phyloP scores from a whole-genome alignment of 1,140 invertebrate genomes.

The Drosophila nikananu region DNA sequence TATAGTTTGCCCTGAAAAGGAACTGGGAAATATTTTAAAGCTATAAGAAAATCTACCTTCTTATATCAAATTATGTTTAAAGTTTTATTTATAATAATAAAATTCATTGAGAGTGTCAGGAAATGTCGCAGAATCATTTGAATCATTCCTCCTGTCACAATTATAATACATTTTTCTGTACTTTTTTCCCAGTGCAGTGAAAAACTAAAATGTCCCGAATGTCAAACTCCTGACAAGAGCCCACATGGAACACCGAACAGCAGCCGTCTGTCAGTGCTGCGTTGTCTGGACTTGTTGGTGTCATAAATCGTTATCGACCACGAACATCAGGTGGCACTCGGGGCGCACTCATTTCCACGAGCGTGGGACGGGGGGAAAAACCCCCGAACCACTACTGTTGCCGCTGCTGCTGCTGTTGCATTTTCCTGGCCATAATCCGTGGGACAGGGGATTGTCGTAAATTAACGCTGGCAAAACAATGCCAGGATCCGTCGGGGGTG shows the following conservation, averaged over 20 bases:
- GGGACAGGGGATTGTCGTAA: slow-evolving; percentile 75
- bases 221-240: slow-evolving; percentile 57
- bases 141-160: neutral
- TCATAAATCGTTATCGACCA: slow-evolving; percentile 85
- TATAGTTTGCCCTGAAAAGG: neutral
- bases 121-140: neutral
- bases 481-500: slow-evolving; percentile 25
- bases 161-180: neutral
- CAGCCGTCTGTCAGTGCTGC: slow-evolving; percentile 48
- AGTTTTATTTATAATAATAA: too few species aligned
- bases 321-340: slow-evolving; percentile 83
- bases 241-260: slow-evolving; percentile 35
- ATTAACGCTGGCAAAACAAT: slow-evolving; percentile 66
- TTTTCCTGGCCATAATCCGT: slow-evolving; percentile 63
- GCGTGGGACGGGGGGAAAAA: slow-evolving; percentile 14
- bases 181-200: slow-evolving; percentile 13
- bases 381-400: neutral
- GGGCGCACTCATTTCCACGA: slow-evolving; percentile 64
- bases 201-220: slow-evolving; percentile 45
- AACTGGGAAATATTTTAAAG: neutral
- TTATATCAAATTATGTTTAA: too few species aligned
- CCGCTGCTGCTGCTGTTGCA: slow-evolving; percentile 39
- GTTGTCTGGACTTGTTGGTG: slow-evolving; percentile 60
- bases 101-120: neutral
- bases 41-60: neutral